Percentiles rank a stretch among this genome's conserved stretches.
Evolutionary conservation across 1,140 invertebrate genomes (phyloP).

Genomic region (Teleogryllus occipitalis): DNA sequence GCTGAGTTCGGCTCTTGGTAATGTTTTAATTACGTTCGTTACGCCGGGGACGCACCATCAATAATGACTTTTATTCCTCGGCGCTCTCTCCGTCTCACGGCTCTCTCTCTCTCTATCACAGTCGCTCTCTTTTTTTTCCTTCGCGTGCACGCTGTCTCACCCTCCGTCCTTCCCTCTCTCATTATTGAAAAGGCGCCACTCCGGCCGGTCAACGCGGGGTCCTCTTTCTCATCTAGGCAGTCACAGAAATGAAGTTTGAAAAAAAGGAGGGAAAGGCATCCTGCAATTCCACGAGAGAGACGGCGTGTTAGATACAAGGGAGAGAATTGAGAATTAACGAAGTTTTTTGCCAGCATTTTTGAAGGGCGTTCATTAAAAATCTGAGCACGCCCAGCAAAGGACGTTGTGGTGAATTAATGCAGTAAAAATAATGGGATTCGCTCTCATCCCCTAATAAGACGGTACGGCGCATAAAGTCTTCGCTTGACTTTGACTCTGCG

Average conservation of each 20-base stretch:
- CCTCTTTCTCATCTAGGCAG: background rate
- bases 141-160: background rate
- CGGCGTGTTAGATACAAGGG: background rate
- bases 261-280: background rate
- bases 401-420: background rate
- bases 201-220: background rate
- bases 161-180: background rate
- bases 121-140: background rate
- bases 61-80: background rate
- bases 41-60: background rate
- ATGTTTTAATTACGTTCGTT: background rate
- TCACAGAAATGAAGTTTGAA: background rate
- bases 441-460: background rate
- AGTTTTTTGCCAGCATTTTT: constrained; percentile 1
- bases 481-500: background rate
- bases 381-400: background rate
- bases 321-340: constrained; percentile 5
- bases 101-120: background rate
- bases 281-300: background rate
- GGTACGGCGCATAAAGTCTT: background rate
- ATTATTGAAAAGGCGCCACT: background rate
- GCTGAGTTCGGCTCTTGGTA: background rate
- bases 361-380: constrained; percentile 4
- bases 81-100: background rate
- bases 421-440: constrained; percentile 1